phyloP scores from a whole-genome alignment of 2,113 vertebrate species.

The Platichthys stellatus region DNA sequence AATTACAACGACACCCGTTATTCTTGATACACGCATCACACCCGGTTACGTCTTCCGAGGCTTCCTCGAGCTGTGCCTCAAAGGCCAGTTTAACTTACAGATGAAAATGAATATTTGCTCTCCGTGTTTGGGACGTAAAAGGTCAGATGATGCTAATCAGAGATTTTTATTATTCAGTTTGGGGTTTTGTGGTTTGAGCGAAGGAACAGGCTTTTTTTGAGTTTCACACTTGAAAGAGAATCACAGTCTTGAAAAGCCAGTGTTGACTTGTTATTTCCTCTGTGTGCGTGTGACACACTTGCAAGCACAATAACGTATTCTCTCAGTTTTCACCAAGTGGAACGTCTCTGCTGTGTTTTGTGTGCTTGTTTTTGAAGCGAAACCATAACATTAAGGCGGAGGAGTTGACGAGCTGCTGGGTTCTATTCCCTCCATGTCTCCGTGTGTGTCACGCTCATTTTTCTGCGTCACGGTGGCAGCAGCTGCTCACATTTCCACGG shows the following conservation, averaged over 20 bases:
- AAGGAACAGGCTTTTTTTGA: conserved; percentile 6
- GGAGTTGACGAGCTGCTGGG: conserved; percentile 56
- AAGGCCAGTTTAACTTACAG: conserved; percentile 14
- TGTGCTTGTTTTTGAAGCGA: conserved; percentile 39
- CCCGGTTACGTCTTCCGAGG: conserved; percentile 27
- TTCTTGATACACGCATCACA: conserved; percentile 39
- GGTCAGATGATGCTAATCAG: conserved; percentile 62
- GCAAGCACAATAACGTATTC: conserved; percentile 2
- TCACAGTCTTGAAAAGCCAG: conserved; percentile 1
- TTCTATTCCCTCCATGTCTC: conserved; percentile 52
- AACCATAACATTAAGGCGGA: conserved; percentile 27
- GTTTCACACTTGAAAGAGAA: neutral
- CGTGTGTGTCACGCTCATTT: conserved; percentile 65
- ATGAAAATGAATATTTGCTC: conserved; percentile 47
- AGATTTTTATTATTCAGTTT: conserved; percentile 43
- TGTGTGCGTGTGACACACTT: neutral
- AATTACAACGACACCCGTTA: conserved; percentile 53
- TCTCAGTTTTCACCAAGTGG: conserved; percentile 10
- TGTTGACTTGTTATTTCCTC: conserved; percentile 7
- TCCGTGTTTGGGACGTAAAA: conserved; percentile 33
- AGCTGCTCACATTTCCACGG: conserved; percentile 63
- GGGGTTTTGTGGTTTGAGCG: conserved; percentile 24
- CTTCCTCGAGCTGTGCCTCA: neutral
- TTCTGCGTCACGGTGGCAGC: conserved; percentile 60
- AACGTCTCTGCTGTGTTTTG: conserved; percentile 21